Base-by-base conservation (phyloP, 2,113 vertebrate genomes). In the Orthonyx spaldingii region DNA sequence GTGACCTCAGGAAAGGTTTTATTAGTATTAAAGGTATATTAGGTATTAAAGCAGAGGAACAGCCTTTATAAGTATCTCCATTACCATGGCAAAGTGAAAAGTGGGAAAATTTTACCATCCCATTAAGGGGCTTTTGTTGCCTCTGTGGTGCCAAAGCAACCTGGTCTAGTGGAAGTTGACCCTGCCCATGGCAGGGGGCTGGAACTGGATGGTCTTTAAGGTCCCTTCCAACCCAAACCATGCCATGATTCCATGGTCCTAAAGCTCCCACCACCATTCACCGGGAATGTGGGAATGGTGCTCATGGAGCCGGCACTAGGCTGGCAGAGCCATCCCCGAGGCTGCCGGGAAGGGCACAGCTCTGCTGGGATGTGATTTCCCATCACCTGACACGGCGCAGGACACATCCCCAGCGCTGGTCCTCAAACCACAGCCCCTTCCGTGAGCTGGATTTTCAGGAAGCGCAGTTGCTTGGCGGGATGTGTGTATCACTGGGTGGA, bases 401-500 rank as follows among this genome's bases (percentile, higher is more conserved):
- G 78, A 64, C 1, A 2, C 86, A 30, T 91, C 89, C 90, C 50
- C 27, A 27, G 7, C 1, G 3, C 70, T 0, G 65, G 65, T 69
- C 41, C 87, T 56, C 81, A 2, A 6, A 28, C 9, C 7, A 1
- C 63, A 13, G 59, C 84, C 66, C 70, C 71, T 91, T 77, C 92
- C 24, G n/a, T 3, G 26, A 0, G 59, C 1, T 4, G 52, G 68
- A 22, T 87, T 70, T 65, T 75, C 95, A 95, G 96, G 94, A 96
- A 94, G 91, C 93, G n/a, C 4, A 5, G 23, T 1, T 22, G 96
- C 89, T 47, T 2, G 77, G 80, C 89, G 91, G 95, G 94, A 94
- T 88, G 91, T 84, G 9, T 90, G 93, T 75, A 84, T 84, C 89
- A 37, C 9, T 92, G 96, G 95, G 94, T 94, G 96, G 95, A 41